A percentile compares a stretch with the other conserved stretches of the same genome.
Conservation (phyloP, 2,113 vertebrate species). For the Tragulus kanchil region DNA sequence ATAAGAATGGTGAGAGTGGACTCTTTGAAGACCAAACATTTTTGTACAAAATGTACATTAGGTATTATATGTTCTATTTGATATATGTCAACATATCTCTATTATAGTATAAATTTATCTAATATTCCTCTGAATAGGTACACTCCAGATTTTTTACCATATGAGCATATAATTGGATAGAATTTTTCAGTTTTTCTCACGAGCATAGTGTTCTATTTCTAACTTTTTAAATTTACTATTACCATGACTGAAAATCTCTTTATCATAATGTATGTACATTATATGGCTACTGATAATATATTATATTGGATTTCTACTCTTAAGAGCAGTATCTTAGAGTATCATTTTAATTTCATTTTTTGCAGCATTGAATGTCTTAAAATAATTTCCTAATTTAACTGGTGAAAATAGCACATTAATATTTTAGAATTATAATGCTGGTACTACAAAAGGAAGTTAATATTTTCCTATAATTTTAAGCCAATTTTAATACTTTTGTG, state of each 20-base stretch:
- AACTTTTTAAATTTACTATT: not conserved
- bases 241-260: not conserved
- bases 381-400: not conserved
- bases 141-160: not conserved
- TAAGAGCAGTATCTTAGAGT: not conserved
- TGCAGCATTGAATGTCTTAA: not conserved
- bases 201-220: not conserved
- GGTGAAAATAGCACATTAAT: not conserved
- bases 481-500: not conserved
- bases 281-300: not conserved
- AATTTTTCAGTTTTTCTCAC: not conserved
- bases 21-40: not conserved
- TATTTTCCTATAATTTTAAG: not conserved
- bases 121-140: not conserved
- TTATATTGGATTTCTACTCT: not conserved
- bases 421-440: not conserved
- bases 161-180: not conserved
- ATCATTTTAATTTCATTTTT: not conserved
- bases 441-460: not conserved
- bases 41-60: not conserved
- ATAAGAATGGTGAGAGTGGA: not conserved
- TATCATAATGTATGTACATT: not conserved
- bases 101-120: not conserved
- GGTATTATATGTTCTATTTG: not conserved
- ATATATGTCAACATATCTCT: not conserved